Evolutionary conservation across 2,113 vertebrate genomes (phyloP).

Genomic region (Pomatorhinus ruficollis): DNA sequence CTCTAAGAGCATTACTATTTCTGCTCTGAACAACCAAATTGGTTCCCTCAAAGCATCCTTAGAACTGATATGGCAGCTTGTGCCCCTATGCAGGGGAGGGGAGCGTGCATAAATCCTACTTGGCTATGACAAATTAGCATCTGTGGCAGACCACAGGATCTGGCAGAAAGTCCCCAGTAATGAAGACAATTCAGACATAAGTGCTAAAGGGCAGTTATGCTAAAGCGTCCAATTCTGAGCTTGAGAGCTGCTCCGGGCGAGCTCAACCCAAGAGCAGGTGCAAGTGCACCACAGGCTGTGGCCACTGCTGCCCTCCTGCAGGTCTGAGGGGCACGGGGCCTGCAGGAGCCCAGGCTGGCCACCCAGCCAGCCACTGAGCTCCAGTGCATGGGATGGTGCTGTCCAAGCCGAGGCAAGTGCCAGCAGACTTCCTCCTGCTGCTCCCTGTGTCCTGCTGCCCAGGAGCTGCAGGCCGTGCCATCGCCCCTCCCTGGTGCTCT

Average conservation of each 20-base stretch:
- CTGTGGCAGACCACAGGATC: background rate
- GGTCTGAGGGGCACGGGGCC: background rate
- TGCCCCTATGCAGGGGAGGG: rapidly evolving
- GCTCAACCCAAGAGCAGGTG: background rate
- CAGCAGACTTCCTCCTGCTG: background rate
- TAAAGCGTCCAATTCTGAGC: background rate
- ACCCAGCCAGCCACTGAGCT: rapidly evolving
- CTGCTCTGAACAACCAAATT: background rate
- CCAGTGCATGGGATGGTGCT: rapidly evolving
- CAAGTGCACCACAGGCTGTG: background rate
- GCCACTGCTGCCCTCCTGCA: background rate
- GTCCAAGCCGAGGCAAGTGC: rapidly evolving
- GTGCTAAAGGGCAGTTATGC: background rate
- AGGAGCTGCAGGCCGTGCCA: background rate
- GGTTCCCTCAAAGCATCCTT: background rate
- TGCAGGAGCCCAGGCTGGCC: background rate
- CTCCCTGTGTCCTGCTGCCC: background rate
- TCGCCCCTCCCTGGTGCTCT: background rate
- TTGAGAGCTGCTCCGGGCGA: background rate
- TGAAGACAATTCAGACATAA: background rate
- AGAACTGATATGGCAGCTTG: background rate
- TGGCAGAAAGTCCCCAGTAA: background rate
- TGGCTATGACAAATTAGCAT: background rate
- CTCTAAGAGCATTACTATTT: background rate
- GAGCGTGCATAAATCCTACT: background rate